A percentile compares a stretch with the other conserved stretches of the same genome.
phyloP scores from a whole-genome alignment of 2,113 vertebrate genomes.

The human region GRCh38 chr6:5005001-5005500 shows the following conservation, averaged over 20 bases:
- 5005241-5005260: too few relatives aligned
- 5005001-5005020: not conserved
- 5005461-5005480: too few relatives aligned
- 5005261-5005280: too few relatives aligned
- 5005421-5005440: too few relatives aligned
- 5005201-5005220: not conserved
- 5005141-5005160: too few relatives aligned
- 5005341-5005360: not conserved
- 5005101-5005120: too few relatives aligned
- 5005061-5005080: too few relatives aligned
- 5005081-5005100: too few relatives aligned
- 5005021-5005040: not conserved
- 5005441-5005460: too few relatives aligned
- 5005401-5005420: not conserved
- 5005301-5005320: not conserved
- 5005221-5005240: not conserved
- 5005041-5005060: not conserved
- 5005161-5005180: not conserved
- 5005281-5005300: not conserved
- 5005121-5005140: too few relatives aligned
- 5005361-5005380: not conserved
- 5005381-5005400: not conserved
- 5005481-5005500: too few relatives aligned
- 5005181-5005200: not conserved
- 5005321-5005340: too few relatives aligned